Base-by-base conservation (phyloP, 1,140 invertebrate genomes). In the Cyclina sinensis region DNA sequence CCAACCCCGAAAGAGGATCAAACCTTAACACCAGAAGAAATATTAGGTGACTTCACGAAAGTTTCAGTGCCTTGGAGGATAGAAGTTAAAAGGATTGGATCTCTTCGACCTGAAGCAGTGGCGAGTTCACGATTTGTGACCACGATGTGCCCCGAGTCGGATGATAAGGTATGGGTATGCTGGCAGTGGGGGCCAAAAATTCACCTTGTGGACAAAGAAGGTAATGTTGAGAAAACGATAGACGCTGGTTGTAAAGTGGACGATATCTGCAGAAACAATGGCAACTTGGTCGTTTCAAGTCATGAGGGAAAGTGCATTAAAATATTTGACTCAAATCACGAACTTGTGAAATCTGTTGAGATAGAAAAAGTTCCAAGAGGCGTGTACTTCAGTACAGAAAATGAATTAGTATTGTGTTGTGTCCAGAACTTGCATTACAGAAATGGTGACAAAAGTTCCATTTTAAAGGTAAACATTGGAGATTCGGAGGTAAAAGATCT, bases 111-210 rank as follows among this genome's bases (percentile, higher is more conserved):
- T 12, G 80, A 88, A 18, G 54, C 78, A 3, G 51, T 82, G 16
- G 83, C 68, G 3, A 88, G 79, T 62, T 51, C 86, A 0, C 54
- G 86, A 14, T 88, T 88, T 37, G 86, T 88, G 0, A 88, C 86
- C 5, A 82, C 86, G 27, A 82, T 88, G 86, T 88, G 86, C n/a
- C 48, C 78, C 12, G 86, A 70, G 9, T 35, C 30, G 21, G 86
- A 88, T 5, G 78, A 74, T 5, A 18, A 59, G 11, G 86, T 76
- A 27, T 88, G 86, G 86, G 86, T 82, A 12, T 79, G 81, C 4
- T 88, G 86, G 86, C 86, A 88, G 24, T 88, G 86, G 78, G 86
- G 86, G 0, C 86, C 86, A 11, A 57, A 88, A 18, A 70, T 88
- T 21, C 79, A 88, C 46, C 62, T 88, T 24, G 86, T 88, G 0